Percentiles rank a stretch among this genome's conserved stretches.
phyloP scores from a whole-genome alignment of 37 sponge, comb jelly and placozoan genomes.

The Cladorhizidae sp. region DNA sequence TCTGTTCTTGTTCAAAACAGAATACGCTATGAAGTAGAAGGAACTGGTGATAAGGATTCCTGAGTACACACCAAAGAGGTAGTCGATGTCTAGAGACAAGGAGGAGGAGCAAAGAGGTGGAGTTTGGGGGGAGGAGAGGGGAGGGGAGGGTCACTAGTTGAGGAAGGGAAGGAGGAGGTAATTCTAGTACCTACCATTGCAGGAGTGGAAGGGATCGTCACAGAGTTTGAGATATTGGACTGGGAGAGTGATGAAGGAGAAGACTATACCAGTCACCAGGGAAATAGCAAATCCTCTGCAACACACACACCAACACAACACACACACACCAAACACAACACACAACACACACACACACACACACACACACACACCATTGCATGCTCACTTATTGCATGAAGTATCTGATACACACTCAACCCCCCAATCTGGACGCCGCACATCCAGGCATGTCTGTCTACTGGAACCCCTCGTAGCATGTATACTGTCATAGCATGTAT shows the following conservation, averaged over 20 bases:
- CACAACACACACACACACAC: no score
- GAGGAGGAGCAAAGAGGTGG: not conserved
- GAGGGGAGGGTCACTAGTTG: no score
- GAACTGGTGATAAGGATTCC: slow-evolving; percentile 83
- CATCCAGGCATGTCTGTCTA: no score
- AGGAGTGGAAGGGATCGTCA: slow-evolving; percentile 44
- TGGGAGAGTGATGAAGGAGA: slow-evolving; percentile 52
- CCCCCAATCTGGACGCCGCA: no score
- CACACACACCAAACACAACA: no score
- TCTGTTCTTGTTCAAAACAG: slow-evolving; percentile 51
- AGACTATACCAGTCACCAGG: slow-evolving; percentile 67
- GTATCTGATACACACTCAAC: no score
- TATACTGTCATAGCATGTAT: no score
- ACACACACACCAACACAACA: no score
- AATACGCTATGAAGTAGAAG: slow-evolving; percentile 64
- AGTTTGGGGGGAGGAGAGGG: no score
- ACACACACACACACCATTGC: no score
- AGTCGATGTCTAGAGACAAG: slow-evolving; percentile 58
- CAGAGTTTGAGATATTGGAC: slow-evolving; percentile 60
- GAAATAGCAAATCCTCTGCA: slow-evolving; percentile 73
- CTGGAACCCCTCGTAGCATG: no score
- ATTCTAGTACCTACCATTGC: slow-evolving; percentile 35
- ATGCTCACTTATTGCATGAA: not conserved
- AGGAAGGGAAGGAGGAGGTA: not conserved
- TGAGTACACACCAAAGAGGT: slow-evolving; percentile 72